Conservation (phyloP, 2,888 invertebrate species). For the Acronicta alni region DNA sequence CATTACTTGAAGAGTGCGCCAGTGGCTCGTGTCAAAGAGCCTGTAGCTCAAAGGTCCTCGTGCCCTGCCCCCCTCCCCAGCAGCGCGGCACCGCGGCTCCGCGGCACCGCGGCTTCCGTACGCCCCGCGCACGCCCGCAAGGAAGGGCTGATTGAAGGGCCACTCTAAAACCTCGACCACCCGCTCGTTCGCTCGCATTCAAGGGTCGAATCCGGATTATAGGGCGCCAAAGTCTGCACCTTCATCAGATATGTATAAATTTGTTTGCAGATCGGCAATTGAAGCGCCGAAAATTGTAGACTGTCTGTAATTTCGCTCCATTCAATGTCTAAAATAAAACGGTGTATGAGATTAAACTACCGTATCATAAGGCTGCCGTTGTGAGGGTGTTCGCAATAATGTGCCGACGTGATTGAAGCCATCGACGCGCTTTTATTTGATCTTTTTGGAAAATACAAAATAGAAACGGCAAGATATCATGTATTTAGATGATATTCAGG, state of each 20-base stretch:
- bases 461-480: slow-evolving; percentile 15
- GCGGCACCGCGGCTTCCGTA: slow-evolving; percentile 60
- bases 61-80: slow-evolving; percentile 61
- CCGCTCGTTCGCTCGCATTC: slow-evolving; percentile 88
- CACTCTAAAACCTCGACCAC: slow-evolving; percentile 87
- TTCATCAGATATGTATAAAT: slow-evolving; percentile 87
- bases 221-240: slow-evolving; percentile 87
- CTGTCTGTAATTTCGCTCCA: slow-evolving; percentile 77
- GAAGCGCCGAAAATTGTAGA: slow-evolving; percentile 80
- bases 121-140: slow-evolving; percentile 75
- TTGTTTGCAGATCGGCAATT: slow-evolving; percentile 81
- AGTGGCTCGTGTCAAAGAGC: slow-evolving; percentile 89
- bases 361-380: slow-evolving; percentile 54
- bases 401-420: slow-evolving; percentile 37
- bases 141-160: slow-evolving; percentile 89
- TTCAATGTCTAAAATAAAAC: slow-evolving; percentile 70
- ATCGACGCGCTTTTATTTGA: slow-evolving; percentile 15
- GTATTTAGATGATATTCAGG: slow-evolving; percentile 25
- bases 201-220: slow-evolving; percentile 88
- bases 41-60: slow-evolving; percentile 87
- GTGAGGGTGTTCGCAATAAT: slow-evolving; percentile 34
- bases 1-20: slow-evolving; percentile 89
- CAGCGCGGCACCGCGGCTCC: slow-evolving; percentile 46
- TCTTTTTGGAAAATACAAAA: slow-evolving; percentile 10
- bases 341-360: slow-evolving; percentile 64